A percentile compares a stretch with the other conserved stretches of the same genome.
Conservation (phyloP, 2,113 vertebrate species). For the Probosciger aterrimus region DNA sequence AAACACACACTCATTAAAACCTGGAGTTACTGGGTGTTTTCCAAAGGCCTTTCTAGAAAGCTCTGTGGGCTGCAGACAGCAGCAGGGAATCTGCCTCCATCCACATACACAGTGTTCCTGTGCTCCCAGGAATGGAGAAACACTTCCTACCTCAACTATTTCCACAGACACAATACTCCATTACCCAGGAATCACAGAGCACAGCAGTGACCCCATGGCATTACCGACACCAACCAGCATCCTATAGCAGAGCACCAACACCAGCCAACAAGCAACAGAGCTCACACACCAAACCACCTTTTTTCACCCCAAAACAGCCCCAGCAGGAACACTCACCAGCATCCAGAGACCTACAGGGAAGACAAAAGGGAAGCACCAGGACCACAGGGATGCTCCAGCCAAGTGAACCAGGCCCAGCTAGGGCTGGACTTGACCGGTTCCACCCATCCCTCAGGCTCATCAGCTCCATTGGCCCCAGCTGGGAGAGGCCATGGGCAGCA, state of each 20-base stretch:
- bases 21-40: rapidly evolving
- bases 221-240: rapidly evolving
- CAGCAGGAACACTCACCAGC: not conserved
- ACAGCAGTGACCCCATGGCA: not conserved
- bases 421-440: not conserved
- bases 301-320: rapidly evolving
- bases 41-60: not conserved
- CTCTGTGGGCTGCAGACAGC: no score
- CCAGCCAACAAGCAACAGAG: not conserved
- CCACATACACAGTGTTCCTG: not conserved
- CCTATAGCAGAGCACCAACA: rapidly evolving
- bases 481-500: not conserved
- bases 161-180: rapidly evolving
- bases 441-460: not conserved
- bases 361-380: rapidly evolving
- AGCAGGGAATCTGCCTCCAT: not conserved
- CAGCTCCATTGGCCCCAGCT: not conserved
- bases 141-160: not conserved
- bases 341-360: rapidly evolving
- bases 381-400: rapidly evolving
- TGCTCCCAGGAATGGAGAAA: rapidly evolving
- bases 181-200: not conserved
- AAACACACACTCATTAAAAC: rapidly evolving
- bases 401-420: rapidly evolving
- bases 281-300: not conserved